A percentile compares a stretch with the other conserved stretches of the same genome.
Evolutionary conservation across 1,140 invertebrate species (phyloP).

Genomic region (Lasaia peninsularis): DNA sequence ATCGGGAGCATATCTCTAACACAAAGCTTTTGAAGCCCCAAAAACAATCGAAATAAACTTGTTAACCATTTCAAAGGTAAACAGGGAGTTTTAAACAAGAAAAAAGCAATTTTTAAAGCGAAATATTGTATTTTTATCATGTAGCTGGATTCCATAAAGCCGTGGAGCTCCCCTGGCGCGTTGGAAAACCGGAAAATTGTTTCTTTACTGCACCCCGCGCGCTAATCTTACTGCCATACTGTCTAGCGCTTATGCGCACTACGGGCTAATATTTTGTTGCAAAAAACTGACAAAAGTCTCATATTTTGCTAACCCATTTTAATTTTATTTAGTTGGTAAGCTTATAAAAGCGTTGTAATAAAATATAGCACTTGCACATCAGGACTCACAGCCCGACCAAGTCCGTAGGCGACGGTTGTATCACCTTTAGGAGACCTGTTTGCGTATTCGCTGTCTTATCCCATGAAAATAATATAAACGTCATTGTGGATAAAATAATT

Average conservation of each 20-base stretch:
- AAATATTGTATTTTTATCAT: slow-evolving; percentile 68
- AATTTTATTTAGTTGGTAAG: too few relatives aligned
- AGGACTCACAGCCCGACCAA: too few relatives aligned
- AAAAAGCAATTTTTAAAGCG: slow-evolving; percentile 36
- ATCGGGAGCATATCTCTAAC: background rate
- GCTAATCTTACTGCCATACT: slow-evolving; percentile 53
- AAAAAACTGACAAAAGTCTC: background rate
- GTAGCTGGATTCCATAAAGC: slow-evolving; percentile 48
- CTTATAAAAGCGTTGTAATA: too few relatives aligned
- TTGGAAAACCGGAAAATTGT: slow-evolving; percentile 64
- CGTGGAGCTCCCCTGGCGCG: slow-evolving; percentile 42
- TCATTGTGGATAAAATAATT: too few relatives aligned
- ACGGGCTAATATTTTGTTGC: background rate
- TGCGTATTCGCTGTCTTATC: too few relatives aligned
- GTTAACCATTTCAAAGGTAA: slow-evolving; percentile 39
- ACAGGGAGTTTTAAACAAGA: slow-evolving; percentile 28
- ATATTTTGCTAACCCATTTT: background rate
- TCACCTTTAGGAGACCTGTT: too few relatives aligned
- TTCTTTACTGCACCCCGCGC: slow-evolving; percentile 67
- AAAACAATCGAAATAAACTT: slow-evolving; percentile 35
- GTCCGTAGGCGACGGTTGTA: too few relatives aligned
- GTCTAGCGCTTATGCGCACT: slow-evolving; percentile 27
- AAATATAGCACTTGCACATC: too few relatives aligned
- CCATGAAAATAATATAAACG: too few relatives aligned
- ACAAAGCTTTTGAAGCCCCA: slow-evolving; percentile 1